Evolutionary conservation across 1,140 invertebrate genomes (phyloP), one percentile per base, ranked within the genome.

Genomic region (Trichoplusia ni): DNA sequence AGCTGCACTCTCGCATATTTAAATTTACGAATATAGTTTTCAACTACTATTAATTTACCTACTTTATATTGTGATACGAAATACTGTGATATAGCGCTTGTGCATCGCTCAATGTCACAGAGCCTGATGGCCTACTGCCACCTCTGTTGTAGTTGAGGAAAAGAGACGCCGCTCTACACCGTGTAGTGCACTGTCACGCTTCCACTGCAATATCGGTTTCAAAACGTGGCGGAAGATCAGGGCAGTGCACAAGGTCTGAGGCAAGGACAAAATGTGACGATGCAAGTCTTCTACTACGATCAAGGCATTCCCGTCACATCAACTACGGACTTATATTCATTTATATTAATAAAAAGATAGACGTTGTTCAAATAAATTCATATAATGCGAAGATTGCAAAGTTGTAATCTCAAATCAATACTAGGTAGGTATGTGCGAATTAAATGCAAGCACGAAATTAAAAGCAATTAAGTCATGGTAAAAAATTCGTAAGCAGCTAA

Each of bases 371-470:
- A 16, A 8, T 0, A 14, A 2, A 40, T 2, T 40, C 9, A 9
- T 18, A 18, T 1, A 44, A 23, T 51, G 29, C 35, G 2, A 14
- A 16, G 21, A 14, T 14, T 11, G 7, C n/a, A n/a, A 7, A 21
- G 7, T 38, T 35, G 6, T 23, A 29, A 49, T 16, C 4, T 19
- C 29, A 33, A 51, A 19, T 27, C 11, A 46, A 13, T n/a, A 37
- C n/a, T n/a, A n/a, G n/a, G n/a, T 33, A 11, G 2, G 4, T 7
- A 9, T 54, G 51, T 40, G 51, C 51, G 18, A 27, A 40, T 37
- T 54, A 54, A 54, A 54, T 54, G 51, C 51, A 54, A 38, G 35
- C 33, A 54, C 51, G n/a, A 19, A 9, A 25, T 54, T 47, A 38
- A 54, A 54, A 54, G 33, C 33, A 54, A 14, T 18, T 40, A 42